Base-by-base conservation (phyloP, 2,113 vertebrate genomes). In the Gracilinanus agilis region DNA sequence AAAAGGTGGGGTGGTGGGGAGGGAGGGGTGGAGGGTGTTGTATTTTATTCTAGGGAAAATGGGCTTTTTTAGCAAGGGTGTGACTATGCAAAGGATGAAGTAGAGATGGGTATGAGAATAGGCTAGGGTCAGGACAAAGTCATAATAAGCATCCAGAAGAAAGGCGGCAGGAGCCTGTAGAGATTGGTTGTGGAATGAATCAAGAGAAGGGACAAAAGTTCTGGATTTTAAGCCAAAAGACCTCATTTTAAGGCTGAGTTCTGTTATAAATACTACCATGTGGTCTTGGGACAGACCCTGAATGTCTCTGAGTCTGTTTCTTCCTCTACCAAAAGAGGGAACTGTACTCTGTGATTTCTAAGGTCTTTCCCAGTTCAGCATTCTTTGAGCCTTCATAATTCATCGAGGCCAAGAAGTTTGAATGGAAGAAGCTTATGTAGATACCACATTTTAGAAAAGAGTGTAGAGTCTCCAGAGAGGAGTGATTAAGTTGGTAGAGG, bases 381-480 rank as follows among this genome's bases (percentile, higher is more conserved):
- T 91, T 58, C n/a, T 92, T 89, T 95, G 94, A 16, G 91, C 90
- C 93, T 55, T 93, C 67, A 58, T 94, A 95, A 94, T 90, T 88
- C 93, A 97, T 29, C 83, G 95, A 94, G 96, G 91, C 34, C 92
- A 93, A 89, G 44, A 92, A 24, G 54, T 90, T 34, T 58, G 92
- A 92, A 95, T 95, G 90, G 44, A 92, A 93, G 92, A 96, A 93
- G 0, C 1, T 61, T 44, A 55, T 94, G 53, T 90, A 96, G 44
- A 96, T 95, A 95, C 93, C 95, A 95, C 7, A 29, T 95, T 93
- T 91, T 67, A 4, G 11, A 67, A 67, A 12, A 34, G 27, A 11
- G 11, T 34, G 56, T 24, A 55, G 29, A 3, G 2, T 27, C 58
- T 61, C 3, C 58, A 61, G 27, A 61, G 27, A 61, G 10, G 11